Percentiles rank a stretch among this genome's conserved stretches.
phyloP scores from a whole-genome alignment of 2,888 invertebrate genomes.

The Ochropacha duplaris region DNA sequence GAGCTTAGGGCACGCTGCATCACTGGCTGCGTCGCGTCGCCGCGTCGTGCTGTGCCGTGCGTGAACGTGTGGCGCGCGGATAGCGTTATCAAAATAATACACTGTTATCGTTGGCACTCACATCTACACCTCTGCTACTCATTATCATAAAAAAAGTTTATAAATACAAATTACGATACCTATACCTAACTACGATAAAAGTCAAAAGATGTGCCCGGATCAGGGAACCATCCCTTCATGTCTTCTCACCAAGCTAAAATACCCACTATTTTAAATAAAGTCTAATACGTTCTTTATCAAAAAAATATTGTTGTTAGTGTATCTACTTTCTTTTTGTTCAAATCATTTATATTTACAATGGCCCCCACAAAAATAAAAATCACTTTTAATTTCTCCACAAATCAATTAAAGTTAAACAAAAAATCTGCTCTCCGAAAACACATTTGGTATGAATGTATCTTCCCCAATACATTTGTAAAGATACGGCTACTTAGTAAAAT shows the following conservation, averaged over 20 bases:
- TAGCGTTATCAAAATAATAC: conserved; percentile 34
- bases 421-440: conserved; percentile 56
- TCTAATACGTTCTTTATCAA: no score
- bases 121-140: neutral
- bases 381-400: conserved; percentile 13
- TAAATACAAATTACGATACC: neutral
- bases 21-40: conserved; percentile 15
- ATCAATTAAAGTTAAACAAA: conserved; percentile 40
- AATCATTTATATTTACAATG: conserved; percentile 7
- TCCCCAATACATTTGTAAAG: conserved; percentile 75
- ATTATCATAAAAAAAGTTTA: neutral
- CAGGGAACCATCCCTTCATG: no score
- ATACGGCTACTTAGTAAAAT: conserved; percentile 82
- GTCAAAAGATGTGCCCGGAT: no score
- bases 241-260: no score
- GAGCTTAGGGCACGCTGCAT: conserved; percentile 42
- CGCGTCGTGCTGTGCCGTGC: conserved; percentile 14
- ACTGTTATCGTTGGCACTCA: neutral
- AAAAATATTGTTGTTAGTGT: no score
- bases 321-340: no score
- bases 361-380: conserved; percentile 5
- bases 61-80: conserved; percentile 39
- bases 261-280: no score
- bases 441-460: conserved; percentile 66
- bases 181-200: no score